Evolutionary conservation across 2,113 vertebrate species (phyloP).

Genomic region (Gyps fulvus): DNA sequence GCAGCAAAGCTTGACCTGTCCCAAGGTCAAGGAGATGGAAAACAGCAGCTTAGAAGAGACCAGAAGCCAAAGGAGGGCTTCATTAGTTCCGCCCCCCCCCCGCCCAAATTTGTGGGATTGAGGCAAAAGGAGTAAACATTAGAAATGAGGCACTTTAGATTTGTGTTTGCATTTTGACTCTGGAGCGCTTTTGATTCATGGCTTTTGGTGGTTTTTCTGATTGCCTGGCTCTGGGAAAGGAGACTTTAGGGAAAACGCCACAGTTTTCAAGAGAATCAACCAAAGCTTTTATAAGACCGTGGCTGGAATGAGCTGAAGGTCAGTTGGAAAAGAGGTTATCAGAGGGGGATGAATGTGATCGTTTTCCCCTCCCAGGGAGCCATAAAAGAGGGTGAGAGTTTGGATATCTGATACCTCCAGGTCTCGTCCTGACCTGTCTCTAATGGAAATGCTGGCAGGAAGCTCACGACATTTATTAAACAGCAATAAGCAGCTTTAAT

Average conservation of each 20-base stretch:
- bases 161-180: neutral
- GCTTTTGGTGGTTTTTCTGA: neutral
- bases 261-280: neutral
- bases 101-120: neutral
- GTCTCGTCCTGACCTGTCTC: neutral
- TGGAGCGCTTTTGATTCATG: neutral
- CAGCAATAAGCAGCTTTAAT: conserved; percentile 48
- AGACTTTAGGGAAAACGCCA: neutral
- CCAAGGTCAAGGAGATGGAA: neutral
- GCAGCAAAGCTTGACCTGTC: neutral
- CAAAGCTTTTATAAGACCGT: neutral
- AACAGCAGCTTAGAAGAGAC: neutral
- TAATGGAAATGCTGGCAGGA: conserved; percentile 60
- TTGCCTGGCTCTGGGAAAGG: neutral
- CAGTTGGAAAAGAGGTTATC: neutral
- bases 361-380: neutral
- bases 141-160: neutral
- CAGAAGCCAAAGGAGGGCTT: neutral
- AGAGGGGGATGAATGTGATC: neutral
- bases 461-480: conserved; percentile 30
- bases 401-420: conserved; percentile 37
- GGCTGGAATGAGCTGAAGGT: neutral
- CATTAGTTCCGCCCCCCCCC: neutral
- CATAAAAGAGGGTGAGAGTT: neutral
- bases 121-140: neutral